Evolutionary conservation across 2,797 vertebrate species (phyloP).

Genomic region (Tiaroga cobitis): DNA sequence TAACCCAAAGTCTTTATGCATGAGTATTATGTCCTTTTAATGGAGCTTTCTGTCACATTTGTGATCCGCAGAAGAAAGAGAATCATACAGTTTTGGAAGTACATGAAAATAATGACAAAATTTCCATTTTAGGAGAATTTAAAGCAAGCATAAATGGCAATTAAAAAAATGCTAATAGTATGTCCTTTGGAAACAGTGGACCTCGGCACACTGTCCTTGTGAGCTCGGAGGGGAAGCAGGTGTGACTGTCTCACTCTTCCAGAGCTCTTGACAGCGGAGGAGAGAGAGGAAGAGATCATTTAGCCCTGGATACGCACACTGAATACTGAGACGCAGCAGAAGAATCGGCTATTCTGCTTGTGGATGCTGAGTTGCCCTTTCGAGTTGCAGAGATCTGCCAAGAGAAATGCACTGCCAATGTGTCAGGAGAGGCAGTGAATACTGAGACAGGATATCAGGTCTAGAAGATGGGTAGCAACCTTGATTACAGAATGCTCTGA

Average conservation of each 20-base stretch:
- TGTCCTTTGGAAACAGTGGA: slow-evolving; percentile 4
- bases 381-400: slow-evolving; percentile 71
- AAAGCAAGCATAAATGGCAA: not conserved
- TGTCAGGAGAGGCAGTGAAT: slow-evolving; percentile 74
- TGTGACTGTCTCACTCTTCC: slow-evolving; percentile 71
- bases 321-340: slow-evolving; percentile 76
- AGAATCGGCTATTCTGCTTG: slow-evolving; percentile 76
- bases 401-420: slow-evolving; percentile 75
- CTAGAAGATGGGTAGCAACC: slow-evolving; percentile 70
- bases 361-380: slow-evolving; percentile 68
- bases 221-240: slow-evolving; percentile 73
- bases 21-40: not conserved
- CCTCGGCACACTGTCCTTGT: slow-evolving; percentile 25
- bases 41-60: not conserved
- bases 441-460: slow-evolving; percentile 72
- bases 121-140: not conserved
- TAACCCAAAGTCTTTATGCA: not conserved
- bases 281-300: slow-evolving; percentile 72
- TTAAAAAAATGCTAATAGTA: slow-evolving; percentile 20
- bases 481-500: slow-evolving; percentile 68
- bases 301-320: slow-evolving; percentile 71
- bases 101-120: not conserved
- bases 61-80: not conserved
- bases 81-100: not conserved
- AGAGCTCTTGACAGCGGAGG: slow-evolving; percentile 67